These are phyloP conservation scores for Leptogaster cylindrica DNA, from an alignment of 2,888 invertebrate genomes.

Conservation along the genomic window DNA sequence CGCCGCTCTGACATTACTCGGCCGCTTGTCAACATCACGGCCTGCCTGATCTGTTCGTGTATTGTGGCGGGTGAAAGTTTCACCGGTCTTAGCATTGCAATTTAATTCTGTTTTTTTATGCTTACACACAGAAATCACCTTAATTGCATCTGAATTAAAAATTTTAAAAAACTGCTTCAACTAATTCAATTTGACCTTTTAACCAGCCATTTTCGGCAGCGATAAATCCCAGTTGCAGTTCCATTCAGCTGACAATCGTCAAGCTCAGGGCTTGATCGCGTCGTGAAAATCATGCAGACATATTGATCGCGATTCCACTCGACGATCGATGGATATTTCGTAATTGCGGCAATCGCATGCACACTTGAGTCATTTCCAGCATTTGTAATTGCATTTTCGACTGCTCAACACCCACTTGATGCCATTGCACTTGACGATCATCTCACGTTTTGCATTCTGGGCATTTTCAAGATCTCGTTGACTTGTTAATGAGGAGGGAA, in stretches of 20 bases:
- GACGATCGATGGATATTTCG: not conserved
- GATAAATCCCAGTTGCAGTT: slow-evolving; percentile 24
- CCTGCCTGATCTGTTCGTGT: slow-evolving; percentile 9
- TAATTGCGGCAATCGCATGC: slow-evolving; percentile 9
- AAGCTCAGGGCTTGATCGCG: not conserved
- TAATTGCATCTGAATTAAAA: no score
- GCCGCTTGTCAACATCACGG: not conserved
- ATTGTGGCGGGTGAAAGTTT: slow-evolving; percentile 26
- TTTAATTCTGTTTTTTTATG: not conserved
- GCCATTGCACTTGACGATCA: not conserved
- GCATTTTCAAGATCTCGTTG: not conserved
- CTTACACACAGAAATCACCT: no score
- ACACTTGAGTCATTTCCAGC: slow-evolving; percentile 20
- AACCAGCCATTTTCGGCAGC: slow-evolving; percentile 22
- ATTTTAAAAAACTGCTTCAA: no score
- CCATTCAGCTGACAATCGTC: slow-evolving; percentile 11
- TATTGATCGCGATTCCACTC: not conserved
- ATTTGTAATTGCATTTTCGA: slow-evolving; percentile 17
- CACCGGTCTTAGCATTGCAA: slow-evolving; percentile 17
- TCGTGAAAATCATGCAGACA: not conserved
- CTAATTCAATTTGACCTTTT: slow-evolving; percentile 35
- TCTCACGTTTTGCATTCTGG: not conserved
- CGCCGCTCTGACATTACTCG: not conserved
- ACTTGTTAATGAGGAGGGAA: slow-evolving; percentile 19
- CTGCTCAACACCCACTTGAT: slow-evolving; percentile 18